phyloP scores from a whole-genome alignment of 2,113 vertebrate species.

The Microtus oregoni region DNA sequence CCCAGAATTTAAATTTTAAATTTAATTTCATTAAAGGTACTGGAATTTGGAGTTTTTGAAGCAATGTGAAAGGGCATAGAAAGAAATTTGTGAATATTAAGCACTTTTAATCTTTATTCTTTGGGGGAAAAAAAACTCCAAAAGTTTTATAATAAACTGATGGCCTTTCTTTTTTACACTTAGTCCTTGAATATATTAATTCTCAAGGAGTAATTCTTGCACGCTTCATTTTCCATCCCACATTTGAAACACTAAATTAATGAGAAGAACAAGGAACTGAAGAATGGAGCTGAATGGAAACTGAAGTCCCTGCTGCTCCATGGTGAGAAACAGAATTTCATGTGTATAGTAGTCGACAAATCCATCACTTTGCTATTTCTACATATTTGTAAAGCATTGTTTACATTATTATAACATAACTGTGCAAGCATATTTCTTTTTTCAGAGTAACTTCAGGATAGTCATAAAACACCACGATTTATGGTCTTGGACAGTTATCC shows the following conservation, averaged over 20 bases:
- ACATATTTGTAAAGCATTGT: not conserved
- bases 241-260: constrained; percentile 25
- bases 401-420: not conserved
- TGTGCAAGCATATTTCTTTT: not conserved
- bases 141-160: constrained; percentile 35
- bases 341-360: not conserved
- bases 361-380: not conserved
- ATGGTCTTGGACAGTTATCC: not conserved
- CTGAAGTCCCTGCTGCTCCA: not conserved
- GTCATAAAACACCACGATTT: not conserved
- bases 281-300: not conserved
- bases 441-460: constrained; percentile 12
- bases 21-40: constrained; percentile 40
- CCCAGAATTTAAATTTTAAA: constrained; percentile 64
- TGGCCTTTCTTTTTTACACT: not conserved
- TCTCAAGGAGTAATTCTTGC: constrained; percentile 15
- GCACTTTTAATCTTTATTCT: not conserved
- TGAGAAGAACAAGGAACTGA: not conserved
- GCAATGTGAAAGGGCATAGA: not conserved
- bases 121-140: not conserved
- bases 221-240: not conserved
- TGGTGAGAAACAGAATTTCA: not conserved
- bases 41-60: constrained; percentile 48
- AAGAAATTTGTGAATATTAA: constrained; percentile 9
- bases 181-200: constrained; percentile 14